Conservation (phyloP, 2,113 vertebrate species). For the Recurvirostra avosetta region DNA sequence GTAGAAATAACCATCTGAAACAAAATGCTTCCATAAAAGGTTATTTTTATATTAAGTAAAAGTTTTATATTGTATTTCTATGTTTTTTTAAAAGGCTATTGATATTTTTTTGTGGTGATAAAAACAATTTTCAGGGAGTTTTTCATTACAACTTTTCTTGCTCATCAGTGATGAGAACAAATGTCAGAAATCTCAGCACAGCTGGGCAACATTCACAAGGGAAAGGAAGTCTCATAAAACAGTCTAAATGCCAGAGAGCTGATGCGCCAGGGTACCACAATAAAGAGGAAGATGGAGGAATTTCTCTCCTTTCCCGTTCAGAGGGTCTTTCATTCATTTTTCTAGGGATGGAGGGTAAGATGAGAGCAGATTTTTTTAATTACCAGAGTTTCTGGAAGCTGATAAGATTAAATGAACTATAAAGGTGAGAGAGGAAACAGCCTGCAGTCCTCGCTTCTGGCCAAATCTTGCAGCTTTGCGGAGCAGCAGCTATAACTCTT, state of each 20-base stretch:
- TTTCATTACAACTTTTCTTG: not conserved
- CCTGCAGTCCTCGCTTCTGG: not conserved
- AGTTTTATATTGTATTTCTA: not conserved
- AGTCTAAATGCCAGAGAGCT: not conserved
- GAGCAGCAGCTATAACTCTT: not conserved
- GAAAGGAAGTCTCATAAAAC: not conserved
- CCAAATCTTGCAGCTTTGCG: not conserved
- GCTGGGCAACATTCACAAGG: not conserved
- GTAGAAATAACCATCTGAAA: not conserved
- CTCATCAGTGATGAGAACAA: not conserved
- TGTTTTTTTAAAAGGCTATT: not conserved
- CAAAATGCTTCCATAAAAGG: not conserved
- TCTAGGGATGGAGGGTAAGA: not conserved
- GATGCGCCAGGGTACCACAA: not conserved
- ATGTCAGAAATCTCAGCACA: not conserved
- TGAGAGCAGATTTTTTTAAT: not conserved
- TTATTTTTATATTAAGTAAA: not conserved
- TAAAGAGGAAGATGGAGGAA: not conserved
- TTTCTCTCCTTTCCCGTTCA: not conserved
- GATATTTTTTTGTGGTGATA: not conserved
- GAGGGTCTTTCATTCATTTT: not conserved
- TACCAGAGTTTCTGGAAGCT: not conserved
- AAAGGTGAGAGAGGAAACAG: not conserved
- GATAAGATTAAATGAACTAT: not conserved
- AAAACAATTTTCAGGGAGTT: not conserved